Conservation (phyloP, 2,113 vertebrate genomes). For the Calyptommatus sinebrachiatus region DNA sequence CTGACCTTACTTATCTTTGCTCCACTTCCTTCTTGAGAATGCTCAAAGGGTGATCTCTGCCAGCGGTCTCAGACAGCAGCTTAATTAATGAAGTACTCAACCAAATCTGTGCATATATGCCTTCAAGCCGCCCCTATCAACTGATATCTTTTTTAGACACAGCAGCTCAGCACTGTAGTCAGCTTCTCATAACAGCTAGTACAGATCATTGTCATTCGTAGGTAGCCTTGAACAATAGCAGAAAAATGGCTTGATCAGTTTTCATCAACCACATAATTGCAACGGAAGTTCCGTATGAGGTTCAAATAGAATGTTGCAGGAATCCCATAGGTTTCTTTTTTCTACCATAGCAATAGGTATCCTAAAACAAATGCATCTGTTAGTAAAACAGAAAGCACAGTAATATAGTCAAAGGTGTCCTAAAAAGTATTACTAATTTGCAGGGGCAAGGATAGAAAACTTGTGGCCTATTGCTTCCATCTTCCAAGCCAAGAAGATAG, state of each 20-base stretch:
- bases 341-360: not conserved
- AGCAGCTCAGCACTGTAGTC: constrained; percentile 25
- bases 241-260: not conserved
- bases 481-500: too few species aligned
- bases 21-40: not conserved
- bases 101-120: constrained; percentile 11
- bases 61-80: not conserved
- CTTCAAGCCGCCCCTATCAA: not conserved
- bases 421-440: not conserved
- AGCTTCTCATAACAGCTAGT: not conserved
- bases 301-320: not conserved
- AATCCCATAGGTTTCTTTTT: too few species aligned
- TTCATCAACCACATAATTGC: not conserved
- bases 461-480: too few species aligned
- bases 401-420: not conserved
- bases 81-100: constrained; percentile 17
- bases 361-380: not conserved
- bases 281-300: not conserved
- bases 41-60: not conserved
- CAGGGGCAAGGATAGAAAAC: too few species aligned
- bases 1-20: not conserved
- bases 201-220: not conserved
- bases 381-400: not conserved
- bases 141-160: constrained; percentile 19
- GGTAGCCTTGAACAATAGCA: not conserved